phyloP scores from a whole-genome alignment of 2,888 invertebrate species.

The Microctonus aethiopoides region DNA sequence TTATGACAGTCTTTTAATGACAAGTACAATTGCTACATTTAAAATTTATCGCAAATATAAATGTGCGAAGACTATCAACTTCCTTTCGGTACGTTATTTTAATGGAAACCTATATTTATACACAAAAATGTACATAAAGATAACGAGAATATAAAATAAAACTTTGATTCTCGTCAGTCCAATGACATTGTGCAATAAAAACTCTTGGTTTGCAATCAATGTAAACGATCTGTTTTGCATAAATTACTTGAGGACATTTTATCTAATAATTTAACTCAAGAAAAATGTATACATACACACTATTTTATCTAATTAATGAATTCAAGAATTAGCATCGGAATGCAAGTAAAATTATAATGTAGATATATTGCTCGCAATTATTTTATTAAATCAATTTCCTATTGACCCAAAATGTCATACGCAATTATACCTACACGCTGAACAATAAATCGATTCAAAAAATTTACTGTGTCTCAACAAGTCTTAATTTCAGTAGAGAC shows the following conservation, averaged over 20 bases:
- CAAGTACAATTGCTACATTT: background rate
- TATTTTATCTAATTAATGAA: background rate
- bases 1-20: background rate
- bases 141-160: background rate
- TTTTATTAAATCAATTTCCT: too few species aligned
- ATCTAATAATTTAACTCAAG: background rate
- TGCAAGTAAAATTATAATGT: background rate
- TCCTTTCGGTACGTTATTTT: background rate
- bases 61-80: background rate
- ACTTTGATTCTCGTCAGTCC: background rate
- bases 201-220: background rate
- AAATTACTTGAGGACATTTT: background rate
- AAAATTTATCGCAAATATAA: constrained; percentile 2
- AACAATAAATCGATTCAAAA: background rate
- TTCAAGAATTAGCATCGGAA: background rate
- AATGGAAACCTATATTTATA: background rate
- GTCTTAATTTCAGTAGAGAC: background rate
- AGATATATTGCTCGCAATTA: background rate
- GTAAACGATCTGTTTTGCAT: background rate
- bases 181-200: background rate
- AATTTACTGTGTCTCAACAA: background rate
- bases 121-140: constrained; percentile 2
- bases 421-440: background rate
- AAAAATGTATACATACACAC: background rate
- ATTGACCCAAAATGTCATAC: background rate